Evolutionary conservation across 2,888 invertebrate genomes (phyloP).

Genomic region (Caenorhabditis sulstoni): DNA sequence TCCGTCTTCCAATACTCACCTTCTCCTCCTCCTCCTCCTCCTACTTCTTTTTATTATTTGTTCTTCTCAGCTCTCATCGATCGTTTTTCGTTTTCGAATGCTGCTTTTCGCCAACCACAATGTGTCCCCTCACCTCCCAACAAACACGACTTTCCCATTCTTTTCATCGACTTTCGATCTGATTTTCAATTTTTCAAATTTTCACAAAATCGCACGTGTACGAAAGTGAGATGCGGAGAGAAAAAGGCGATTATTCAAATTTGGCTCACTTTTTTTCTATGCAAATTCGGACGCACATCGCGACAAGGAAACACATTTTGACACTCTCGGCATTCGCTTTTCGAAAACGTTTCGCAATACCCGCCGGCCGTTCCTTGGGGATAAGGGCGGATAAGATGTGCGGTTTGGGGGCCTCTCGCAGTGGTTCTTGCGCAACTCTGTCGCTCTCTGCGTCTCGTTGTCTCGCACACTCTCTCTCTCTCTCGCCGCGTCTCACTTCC

Average conservation of each 20-base stretch:
- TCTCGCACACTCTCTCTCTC: too few relatives aligned
- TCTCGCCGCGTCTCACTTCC: too few relatives aligned
- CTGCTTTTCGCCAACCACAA: too few relatives aligned
- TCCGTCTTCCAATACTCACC: not conserved
- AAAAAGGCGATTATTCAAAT: conserved; percentile 31
- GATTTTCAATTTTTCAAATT: not conserved
- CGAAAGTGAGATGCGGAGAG: not conserved
- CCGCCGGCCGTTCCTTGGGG: not conserved
- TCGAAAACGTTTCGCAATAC: not conserved
- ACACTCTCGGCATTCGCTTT: not conserved
- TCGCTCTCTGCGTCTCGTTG: not conserved
- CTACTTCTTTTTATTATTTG: conserved; percentile 2
- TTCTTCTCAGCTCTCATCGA: conserved; percentile 9
- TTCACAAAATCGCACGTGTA: not conserved
- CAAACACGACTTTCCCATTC: too few relatives aligned
- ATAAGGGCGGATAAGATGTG: conserved; percentile 3
- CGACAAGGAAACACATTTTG: conserved; percentile 1
- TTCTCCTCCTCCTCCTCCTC: conserved; percentile 2
- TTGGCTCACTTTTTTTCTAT: not conserved
- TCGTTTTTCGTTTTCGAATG: not conserved
- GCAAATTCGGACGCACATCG: too few relatives aligned
- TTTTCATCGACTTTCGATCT: not conserved
- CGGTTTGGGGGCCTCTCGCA: not conserved
- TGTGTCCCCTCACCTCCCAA: too few relatives aligned
- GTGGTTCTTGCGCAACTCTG: not conserved